Evolutionary conservation across 2,113 vertebrate genomes (phyloP).

Genomic region (Rhinoptilus africanus): DNA sequence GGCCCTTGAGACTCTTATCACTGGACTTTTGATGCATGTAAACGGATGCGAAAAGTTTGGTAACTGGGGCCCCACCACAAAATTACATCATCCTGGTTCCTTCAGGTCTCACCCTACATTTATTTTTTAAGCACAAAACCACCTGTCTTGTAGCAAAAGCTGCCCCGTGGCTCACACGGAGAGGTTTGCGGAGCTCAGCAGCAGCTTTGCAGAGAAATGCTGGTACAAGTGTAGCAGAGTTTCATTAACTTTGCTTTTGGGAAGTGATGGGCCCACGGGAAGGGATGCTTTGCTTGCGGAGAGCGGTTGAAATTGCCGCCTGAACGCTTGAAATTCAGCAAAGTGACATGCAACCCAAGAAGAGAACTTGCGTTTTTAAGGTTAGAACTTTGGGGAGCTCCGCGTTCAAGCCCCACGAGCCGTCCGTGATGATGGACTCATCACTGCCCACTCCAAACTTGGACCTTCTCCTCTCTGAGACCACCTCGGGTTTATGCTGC

Average conservation of each 20-base stretch:
- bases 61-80: background rate
- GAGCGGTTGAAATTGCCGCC: background rate
- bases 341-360: background rate
- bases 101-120: background rate
- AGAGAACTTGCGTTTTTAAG: background rate
- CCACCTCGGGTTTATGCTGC: background rate
- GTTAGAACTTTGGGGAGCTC: background rate
- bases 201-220: background rate
- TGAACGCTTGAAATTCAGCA: background rate
- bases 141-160: background rate
- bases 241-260: background rate
- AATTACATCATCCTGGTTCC: background rate
- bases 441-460: background rate
- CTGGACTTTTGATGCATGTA: background rate
- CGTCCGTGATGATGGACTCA: rapidly evolving
- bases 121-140: background rate
- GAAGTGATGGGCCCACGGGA: background rate
- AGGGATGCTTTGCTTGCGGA: background rate
- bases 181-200: background rate
- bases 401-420: rapidly evolving
- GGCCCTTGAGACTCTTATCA: background rate
- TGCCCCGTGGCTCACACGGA: background rate
- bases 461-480: background rate
- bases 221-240: background rate
- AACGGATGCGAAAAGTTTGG: background rate